phyloP scores from a whole-genome alignment of 2,113 vertebrate genomes.

The Cacatua alba region DNA sequence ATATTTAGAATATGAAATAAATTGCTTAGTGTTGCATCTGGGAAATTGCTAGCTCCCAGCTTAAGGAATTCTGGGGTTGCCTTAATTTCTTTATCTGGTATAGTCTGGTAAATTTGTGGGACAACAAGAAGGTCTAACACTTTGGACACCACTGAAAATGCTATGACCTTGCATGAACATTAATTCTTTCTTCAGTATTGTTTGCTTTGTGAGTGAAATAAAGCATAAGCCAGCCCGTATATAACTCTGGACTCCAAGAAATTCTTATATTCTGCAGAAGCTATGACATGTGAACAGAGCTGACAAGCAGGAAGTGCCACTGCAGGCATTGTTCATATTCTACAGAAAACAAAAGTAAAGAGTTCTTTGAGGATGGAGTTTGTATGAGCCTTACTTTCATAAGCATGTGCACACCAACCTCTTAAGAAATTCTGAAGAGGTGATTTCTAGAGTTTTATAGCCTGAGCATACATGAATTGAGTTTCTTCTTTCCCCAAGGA shows the following conservation, averaged over 20 bases:
- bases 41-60: background rate
- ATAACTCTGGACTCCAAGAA: background rate
- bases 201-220: background rate
- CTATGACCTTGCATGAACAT: background rate
- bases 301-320: background rate
- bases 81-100: background rate
- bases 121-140: background rate
- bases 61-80: background rate
- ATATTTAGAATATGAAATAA: background rate
- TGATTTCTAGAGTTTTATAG: background rate
- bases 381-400: background rate
- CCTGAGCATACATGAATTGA: background rate
- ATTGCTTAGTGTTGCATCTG: background rate
- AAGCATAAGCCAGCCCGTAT: rapidly evolving
- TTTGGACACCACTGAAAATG: background rate
- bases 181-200: background rate
- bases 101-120: background rate
- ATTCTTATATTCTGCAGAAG: background rate
- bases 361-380: background rate
- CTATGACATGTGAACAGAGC: background rate
- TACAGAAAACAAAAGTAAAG: background rate
- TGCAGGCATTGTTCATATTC: background rate
- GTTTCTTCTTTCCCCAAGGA: background rate
- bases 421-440: background rate
- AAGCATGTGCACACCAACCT: rapidly evolving